Evolutionary conservation across 2,888 invertebrate species (phyloP).

Genomic region (Cetonia aurata): DNA sequence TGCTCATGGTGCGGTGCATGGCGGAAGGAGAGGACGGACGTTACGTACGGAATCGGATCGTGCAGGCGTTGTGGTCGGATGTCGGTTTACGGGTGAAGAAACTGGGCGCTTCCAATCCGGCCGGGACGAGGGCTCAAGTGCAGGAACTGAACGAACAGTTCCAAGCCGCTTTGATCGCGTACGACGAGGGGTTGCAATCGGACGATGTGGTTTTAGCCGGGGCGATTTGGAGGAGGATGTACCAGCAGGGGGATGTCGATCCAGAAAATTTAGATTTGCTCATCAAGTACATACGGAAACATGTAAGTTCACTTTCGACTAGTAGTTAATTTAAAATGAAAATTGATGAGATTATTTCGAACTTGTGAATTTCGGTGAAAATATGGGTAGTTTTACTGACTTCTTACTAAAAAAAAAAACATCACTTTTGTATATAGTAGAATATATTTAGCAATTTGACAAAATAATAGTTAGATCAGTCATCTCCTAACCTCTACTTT

Average conservation of each 20-base stretch:
- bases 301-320: constrained; percentile 68
- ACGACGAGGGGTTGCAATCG: constrained; percentile 86
- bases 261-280: constrained; percentile 77
- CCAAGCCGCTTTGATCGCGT: constrained; percentile 84
- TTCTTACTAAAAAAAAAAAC: too few species aligned
- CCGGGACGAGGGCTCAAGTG: constrained; percentile 75
- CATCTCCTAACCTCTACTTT: too few species aligned
- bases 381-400: too few species aligned
- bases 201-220: constrained; percentile 84
- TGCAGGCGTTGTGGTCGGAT: constrained; percentile 89
- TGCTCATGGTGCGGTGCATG: constrained; percentile 84
- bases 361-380: too few species aligned
- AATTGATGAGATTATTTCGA: too few species aligned
- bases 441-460: too few species aligned
- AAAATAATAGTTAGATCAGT: too few species aligned
- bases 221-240: constrained; percentile 88
- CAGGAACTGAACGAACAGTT: constrained; percentile 81
- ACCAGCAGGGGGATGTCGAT: constrained; percentile 75
- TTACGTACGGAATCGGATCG: constrained; percentile 77
- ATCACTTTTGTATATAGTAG: too few species aligned
- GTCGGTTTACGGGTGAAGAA: constrained; percentile 79
- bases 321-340: constrained; percentile 36
- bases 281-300: constrained; percentile 82
- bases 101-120: constrained; percentile 75
- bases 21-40: constrained; percentile 83